Evolutionary conservation across 2,113 vertebrate species (phyloP), one percentile per base, ranked within the genome.

Genomic region (Melanerpes aurifrons): DNA sequence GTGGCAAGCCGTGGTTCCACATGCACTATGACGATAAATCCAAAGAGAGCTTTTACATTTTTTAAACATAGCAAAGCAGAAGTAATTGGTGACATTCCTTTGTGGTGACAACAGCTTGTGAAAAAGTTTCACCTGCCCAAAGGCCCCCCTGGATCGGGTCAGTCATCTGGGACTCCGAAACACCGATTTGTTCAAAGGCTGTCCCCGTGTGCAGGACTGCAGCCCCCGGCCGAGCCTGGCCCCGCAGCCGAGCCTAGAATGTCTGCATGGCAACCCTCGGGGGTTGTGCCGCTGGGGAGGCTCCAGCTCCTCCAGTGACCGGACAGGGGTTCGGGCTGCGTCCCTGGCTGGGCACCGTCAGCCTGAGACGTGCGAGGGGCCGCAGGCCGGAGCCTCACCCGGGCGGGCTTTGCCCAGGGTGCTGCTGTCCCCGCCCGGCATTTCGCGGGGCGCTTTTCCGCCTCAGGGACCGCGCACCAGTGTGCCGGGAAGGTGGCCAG

Each of bases 131-230:
- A 3, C 62, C 17, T 10, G 58, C 70, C 63, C 90, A 25, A 10
- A 19, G 21, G 54, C 66, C 43, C 40, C 35, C 7, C 57, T 1
- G 16, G 63, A 15, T 4, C 1, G 45, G 7, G 32, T 26, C 6
- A 43, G 77, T 12, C 29, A 6, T 1, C 26, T 1, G 43, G 45
- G 9, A 26, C 24, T 78, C 37, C 18, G 31, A 19, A 58, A 16
- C 1, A 5, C 2, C 1, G 1, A 4, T 45, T 37, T 18, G 13
- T 18, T 21, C 2, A 3, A 25, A 17, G 58, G 58, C 8, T 45
- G 37, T 13, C 1, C 15, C 7, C 1, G 24, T 0, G 15, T 1
- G 12, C 21, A 1, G 35, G 28, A 56, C 37, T 25, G 35, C 16
- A 53, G 50, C 3, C 17, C 10, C 8, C 6, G 62, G 12, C 7